Base-by-base conservation (phyloP, 2,797 vertebrate species). In the Anguilla pacifica region DNA sequence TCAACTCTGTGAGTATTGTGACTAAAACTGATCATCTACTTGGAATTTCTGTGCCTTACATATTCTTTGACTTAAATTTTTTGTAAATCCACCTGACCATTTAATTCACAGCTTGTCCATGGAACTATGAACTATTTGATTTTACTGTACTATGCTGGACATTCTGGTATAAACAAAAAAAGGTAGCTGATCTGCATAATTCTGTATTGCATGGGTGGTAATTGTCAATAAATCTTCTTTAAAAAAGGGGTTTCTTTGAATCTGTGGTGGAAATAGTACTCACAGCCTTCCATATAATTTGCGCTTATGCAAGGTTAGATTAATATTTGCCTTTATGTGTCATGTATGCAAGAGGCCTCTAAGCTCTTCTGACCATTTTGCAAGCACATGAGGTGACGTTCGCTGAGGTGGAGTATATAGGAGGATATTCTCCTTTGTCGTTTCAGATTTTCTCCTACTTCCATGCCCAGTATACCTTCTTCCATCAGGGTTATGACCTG, bases 381-480 rank as follows among this genome's bases (percentile, higher is more conserved):
- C 2, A 51, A 19, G 43, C 46, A 22, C 53, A 35, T 10, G 53
- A 61, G 35, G 53, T 22, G 35, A 61, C 25, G 19, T 10, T 84
- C 53, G 2, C 17, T 84, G 28, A 61, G 53, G 17, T 9, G 7
- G 28, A 84, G 53, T 6, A 15, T 15, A 55, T 51, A 19, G 51
- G n/a, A 53, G 2, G 28, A 51, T 84, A 17, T 28, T 31, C 2
- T 28, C 77, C 31, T 70, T 15, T 85, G 57, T 84, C 39, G 13
- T 88, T 86, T 51, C 91, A 96, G 96, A 92, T 96, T 49, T 96
- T 96, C 88, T 96, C 96, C 39, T 96, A 94, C 86, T 94, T 96
- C 88, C 95, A 96, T 4, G 96, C 95, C 87, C 96, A 96, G 93
- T 94, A 94, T 93, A 96, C 96, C 53, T 96, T 96, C 91, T 96